Base-by-base conservation (phyloP, 2,797 vertebrate genomes). In the Rhinophrynus dorsalis region DNA sequence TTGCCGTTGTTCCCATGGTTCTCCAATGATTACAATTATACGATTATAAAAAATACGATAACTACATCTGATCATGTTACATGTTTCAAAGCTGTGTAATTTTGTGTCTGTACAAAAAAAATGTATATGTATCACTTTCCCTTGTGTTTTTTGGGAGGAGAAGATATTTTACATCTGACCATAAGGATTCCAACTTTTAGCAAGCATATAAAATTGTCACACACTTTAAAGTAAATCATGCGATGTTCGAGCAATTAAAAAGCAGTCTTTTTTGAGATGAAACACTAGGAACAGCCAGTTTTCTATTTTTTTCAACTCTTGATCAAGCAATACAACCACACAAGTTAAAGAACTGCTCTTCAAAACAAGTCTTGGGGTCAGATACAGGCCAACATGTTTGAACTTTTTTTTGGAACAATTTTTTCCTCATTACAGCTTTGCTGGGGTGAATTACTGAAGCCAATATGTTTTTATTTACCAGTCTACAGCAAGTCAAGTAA, bases 351-450 rank as follows among this genome's bases (percentile, higher is more conserved):
- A 60, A 54, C 33, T 70, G 61, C 50, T 75, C 1, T 13, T 75
- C 66, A 74, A 27, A 15, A 35, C 74, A 48, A 67, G 62, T 57
- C 66, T 26, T 1, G 29, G 63, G 74, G 55, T 80, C 69, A 76
- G 32, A 38, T 27, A 24, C 37, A 71, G 66, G 40, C 68, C 35
- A 33, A 20, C 44, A 24, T 35, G 51, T 78, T 73, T 73, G 64
- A 62, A 72, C 55, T 67, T 30, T 37, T 15, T n/a, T 71, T 47
- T 66, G 57, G 44, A 75, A 33, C 60, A 65, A 58, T 72, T 42
- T 32, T 42, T 72, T 65, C 51, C 68, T 71, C 33, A 38, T 73
- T 66, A 73, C 21, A 20, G 21, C 55, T 67, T 52, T 72, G 69
- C 69, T 65, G 61, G 61, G 69, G 69, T 59, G 61, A 72, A 29